Base-by-base conservation (phyloP, 2,888 invertebrate species). In the Philaethria dido region DNA sequence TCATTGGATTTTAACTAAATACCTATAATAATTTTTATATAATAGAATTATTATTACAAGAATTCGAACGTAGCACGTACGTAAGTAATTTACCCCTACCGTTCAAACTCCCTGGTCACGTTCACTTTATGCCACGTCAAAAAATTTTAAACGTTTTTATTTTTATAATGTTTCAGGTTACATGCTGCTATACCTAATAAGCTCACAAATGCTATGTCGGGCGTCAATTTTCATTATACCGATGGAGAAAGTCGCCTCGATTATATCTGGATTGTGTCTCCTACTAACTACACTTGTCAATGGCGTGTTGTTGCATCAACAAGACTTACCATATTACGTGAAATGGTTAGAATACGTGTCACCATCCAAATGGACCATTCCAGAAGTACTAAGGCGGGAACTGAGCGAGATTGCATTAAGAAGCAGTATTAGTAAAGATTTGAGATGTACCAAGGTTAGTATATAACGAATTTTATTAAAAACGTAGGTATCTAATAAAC, bases 301-400 rank as follows among this genome's bases (percentile, higher is more conserved):
- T 61, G 97, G 97, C 0, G 96, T 94, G 76, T 88, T 94, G 71
- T 79, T 97, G 36, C 96, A 97, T 77, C 93, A 94, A 4, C 91
- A 92, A 64, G 96, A 97, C 81, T 76, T 96, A 70, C 94, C 96
- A 1, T 80, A 88, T 20, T 94, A 95, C 78, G 93, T 94, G 68
- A 89, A 88, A 63, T 96, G 96, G 95, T 80, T 96, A 71, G 93
- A 94, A 74, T 94, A 94, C 74, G 91, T 95, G 54, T 96, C 96
- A 2, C 97, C 97, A 0, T 94, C 95, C 0, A 93, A 94, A 66
- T 97, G 97, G 96, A 83, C 95, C 1, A 79, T 96, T 73, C 95
- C 96, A 0, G 94, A 95, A 71, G 82, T 97, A 57, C 83, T 95
- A 63, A 93, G 93, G 68, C 91, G 94, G 71, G 97, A 97, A 78